A percentile compares a stretch with the other conserved stretches of the same genome.
These are phyloP conservation scores for Craniophora ligustri DNA, from an alignment of 2,888 invertebrate genomes.

Conservation along the genomic window DNA sequence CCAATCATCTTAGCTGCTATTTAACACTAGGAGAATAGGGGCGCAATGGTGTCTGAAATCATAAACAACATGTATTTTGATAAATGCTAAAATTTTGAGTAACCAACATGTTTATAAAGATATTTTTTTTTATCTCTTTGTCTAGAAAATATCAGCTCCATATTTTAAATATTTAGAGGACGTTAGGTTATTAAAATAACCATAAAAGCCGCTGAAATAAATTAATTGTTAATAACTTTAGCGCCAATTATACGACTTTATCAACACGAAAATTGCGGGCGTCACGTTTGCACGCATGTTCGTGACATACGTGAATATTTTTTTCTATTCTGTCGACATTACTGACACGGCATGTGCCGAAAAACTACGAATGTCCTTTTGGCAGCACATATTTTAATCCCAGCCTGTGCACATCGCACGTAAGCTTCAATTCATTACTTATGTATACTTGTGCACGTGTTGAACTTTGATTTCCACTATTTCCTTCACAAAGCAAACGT, in stretches of 20 bases:
- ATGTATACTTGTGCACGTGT: conserved; percentile 66
- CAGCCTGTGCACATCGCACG: conserved; percentile 56
- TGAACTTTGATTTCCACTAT: conserved; percentile 43
- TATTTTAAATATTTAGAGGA: conserved; percentile 11
- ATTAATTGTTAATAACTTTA: conserved; percentile 43
- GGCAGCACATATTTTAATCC: conserved; percentile 69
- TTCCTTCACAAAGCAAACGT: conserved; percentile 51
- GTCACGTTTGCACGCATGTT: conserved; percentile 58
- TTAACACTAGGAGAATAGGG: too few species aligned
- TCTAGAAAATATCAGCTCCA: conserved; percentile 1
- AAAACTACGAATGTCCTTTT: conserved; percentile 56
- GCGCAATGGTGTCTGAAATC: too few species aligned
- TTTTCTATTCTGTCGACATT: conserved; percentile 53
- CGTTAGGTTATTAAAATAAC: conserved; percentile 14
- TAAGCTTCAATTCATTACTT: conserved; percentile 63
- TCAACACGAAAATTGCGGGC: conserved; percentile 44
- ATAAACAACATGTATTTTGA: too few species aligned
- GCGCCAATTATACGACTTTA: conserved; percentile 36
- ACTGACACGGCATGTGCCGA: conserved; percentile 39
- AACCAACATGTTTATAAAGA: too few species aligned
- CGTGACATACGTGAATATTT: conserved; percentile 62
- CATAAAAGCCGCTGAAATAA: conserved; percentile 25
- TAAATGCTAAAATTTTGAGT: too few species aligned
- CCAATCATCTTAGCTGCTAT: too few species aligned
- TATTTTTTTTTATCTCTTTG: too few species aligned